Evolutionary conservation across 2,113 vertebrate species (phyloP).

Genomic region (Atlantisia rogersi): DNA sequence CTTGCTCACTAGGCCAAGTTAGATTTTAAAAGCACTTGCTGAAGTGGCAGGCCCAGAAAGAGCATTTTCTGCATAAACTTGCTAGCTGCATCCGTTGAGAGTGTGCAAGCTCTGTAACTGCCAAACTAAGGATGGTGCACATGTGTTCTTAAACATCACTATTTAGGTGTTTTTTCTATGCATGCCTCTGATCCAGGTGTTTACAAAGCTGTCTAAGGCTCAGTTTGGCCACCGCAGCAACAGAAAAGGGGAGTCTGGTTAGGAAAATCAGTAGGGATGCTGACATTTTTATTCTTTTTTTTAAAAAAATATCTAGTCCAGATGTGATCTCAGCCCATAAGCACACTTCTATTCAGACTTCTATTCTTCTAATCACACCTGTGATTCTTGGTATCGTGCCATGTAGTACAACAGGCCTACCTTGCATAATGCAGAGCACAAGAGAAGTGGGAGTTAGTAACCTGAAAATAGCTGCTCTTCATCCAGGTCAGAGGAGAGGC

Average conservation of each 20-base stretch:
- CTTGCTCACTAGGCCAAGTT: no score
- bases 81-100: neutral
- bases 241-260: neutral
- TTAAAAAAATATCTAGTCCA: neutral
- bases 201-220: neutral
- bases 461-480: neutral
- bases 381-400: neutral
- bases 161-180: neutral
- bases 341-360: neutral
- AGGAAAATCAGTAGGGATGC: neutral
- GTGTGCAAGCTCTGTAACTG: neutral
- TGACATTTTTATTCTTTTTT: neutral
- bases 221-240: neutral
- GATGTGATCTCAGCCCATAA: neutral
- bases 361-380: no score
- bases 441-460: neutral
- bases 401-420: rapidly evolving
- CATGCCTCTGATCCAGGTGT: neutral
- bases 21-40: neutral
- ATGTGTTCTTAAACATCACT: neutral
- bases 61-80: neutral
- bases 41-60: neutral
- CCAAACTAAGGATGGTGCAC: neutral
- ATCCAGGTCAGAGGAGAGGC: neutral
- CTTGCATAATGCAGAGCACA: neutral